Conservation (phyloP, 2,113 vertebrate species). For the Chaenocephalus aceratus region DNA sequence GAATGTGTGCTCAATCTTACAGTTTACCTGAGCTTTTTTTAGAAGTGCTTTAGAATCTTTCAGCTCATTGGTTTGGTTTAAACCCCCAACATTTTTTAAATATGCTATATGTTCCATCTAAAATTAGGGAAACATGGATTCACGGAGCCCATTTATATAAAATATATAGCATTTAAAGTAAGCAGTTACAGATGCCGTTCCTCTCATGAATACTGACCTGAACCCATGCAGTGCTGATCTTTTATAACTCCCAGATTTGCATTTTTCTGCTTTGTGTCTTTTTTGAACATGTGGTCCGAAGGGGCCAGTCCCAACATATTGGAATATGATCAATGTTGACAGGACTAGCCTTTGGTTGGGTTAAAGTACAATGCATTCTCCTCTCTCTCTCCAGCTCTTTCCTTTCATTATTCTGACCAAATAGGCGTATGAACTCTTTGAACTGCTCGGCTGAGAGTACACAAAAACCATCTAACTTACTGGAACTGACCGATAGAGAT, state of each 20-base stretch:
- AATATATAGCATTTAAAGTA: background rate
- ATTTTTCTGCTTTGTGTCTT: slow-evolving; percentile 33
- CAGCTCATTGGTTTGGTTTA: background rate
- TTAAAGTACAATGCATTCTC: slow-evolving; percentile 57
- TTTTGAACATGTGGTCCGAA: slow-evolving; percentile 39
- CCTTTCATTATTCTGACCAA: slow-evolving; percentile 68
- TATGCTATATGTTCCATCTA: too few species aligned
- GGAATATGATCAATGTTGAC: slow-evolving; percentile 73
- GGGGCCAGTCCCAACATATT: slow-evolving; percentile 25
- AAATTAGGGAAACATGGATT: background rate
- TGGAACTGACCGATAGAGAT: slow-evolving; percentile 55
- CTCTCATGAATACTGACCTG: background rate
- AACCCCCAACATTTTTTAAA: background rate
- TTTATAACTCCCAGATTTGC: slow-evolving; percentile 16
- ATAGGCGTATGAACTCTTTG: slow-evolving; percentile 61
- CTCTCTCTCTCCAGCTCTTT: slow-evolving; percentile 41
- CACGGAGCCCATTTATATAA: background rate
- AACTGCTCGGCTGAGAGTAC: slow-evolving; percentile 60
- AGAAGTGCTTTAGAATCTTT: background rate
- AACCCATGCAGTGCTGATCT: background rate
- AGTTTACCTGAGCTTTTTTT: background rate
- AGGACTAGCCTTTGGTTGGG: slow-evolving; percentile 51
- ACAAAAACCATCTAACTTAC: slow-evolving; percentile 44
- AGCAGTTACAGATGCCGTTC: background rate
- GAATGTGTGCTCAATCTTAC: too few species aligned